A percentile compares a stretch with the other conserved stretches of the same genome.
phyloP scores from a whole-genome alignment of 2,888 invertebrate genomes.

The Drosophila monieri region DNA sequence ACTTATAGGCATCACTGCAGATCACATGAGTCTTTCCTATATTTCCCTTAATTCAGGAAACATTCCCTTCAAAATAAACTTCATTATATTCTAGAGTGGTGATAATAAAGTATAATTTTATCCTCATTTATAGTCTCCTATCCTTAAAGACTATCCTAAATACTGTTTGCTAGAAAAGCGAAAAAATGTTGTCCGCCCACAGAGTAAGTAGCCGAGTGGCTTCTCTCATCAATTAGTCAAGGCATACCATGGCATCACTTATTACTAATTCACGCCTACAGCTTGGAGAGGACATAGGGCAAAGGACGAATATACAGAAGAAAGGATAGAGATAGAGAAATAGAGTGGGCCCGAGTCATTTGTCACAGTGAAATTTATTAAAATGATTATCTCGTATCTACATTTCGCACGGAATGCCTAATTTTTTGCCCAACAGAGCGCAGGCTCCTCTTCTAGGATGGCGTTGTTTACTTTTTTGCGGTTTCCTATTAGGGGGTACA shows the following conservation, averaged over 20 bases:
- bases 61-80: background rate
- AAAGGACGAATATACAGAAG: background rate
- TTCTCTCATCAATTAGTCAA: slow-evolving; percentile 62
- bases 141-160: background rate
- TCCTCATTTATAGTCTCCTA: background rate
- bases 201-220: background rate
- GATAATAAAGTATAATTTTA: no score
- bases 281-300: slow-evolving; percentile 13
- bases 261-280: slow-evolving; percentile 68
- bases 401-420: slow-evolving; percentile 78
- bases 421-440: slow-evolving; percentile 51
- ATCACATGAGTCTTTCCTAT: no score
- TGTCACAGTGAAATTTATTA: slow-evolving; percentile 78
- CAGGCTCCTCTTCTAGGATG: slow-evolving; percentile 5
- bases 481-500: slow-evolving; percentile 13
- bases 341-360: slow-evolving; percentile 60
- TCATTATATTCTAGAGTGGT: no score
- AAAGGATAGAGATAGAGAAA: background rate
- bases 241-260: slow-evolving; percentile 42
- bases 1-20: no score
- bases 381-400: slow-evolving; percentile 78
- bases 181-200: background rate
- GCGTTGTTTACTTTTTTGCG: slow-evolving; percentile 23
- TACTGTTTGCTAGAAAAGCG: background rate
- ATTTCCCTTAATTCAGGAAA: no score